These are phyloP conservation scores for Ariopsis seemanni DNA, from an alignment of 2,113 vertebrate genomes.

Conservation along the genomic window DNA sequence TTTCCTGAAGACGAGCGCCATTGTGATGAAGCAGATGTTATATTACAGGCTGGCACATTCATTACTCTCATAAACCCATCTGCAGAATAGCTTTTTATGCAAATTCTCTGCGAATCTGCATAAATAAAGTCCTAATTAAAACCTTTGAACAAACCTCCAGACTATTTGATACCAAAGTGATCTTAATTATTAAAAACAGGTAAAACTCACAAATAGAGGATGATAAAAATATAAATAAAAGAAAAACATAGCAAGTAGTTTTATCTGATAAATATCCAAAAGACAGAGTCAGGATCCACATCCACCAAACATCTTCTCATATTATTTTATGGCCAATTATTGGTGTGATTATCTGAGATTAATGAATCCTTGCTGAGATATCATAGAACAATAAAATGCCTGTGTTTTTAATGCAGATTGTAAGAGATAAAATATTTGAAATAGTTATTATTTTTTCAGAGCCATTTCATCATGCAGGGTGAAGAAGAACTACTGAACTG, in stretches of 20 bases:
- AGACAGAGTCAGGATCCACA: conserved; percentile 6
- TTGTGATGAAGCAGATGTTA: conserved; percentile 82
- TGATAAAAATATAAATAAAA: not conserved
- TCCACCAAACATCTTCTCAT: not conserved
- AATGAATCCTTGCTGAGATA: not conserved
- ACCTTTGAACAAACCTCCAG: conserved; percentile 73
- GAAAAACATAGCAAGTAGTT: conserved; percentile 50
- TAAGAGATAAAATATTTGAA: not conserved
- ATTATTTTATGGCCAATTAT: conserved; percentile 15
- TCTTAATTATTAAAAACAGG: conserved; percentile 73
- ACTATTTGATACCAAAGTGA: conserved; percentile 72
- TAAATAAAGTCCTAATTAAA: conserved; percentile 84
- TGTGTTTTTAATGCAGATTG: not conserved
- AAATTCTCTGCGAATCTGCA: conserved; percentile 77
- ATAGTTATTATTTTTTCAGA: conserved; percentile 3
- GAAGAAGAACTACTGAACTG: not conserved
- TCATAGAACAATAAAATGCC: not conserved
- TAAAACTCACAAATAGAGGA: conserved; percentile 64
- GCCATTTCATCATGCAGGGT: not conserved
- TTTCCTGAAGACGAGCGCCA: conserved; percentile 64
- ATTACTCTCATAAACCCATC: conserved; percentile 82
- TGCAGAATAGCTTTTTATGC: conserved; percentile 81
- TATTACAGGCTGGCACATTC: conserved; percentile 76
- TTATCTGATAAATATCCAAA: conserved; percentile 48
- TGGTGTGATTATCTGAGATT: conserved; percentile 14